phyloP scores from a whole-genome alignment of 2,888 invertebrate genomes.

The Lasioglossum vierecki region DNA sequence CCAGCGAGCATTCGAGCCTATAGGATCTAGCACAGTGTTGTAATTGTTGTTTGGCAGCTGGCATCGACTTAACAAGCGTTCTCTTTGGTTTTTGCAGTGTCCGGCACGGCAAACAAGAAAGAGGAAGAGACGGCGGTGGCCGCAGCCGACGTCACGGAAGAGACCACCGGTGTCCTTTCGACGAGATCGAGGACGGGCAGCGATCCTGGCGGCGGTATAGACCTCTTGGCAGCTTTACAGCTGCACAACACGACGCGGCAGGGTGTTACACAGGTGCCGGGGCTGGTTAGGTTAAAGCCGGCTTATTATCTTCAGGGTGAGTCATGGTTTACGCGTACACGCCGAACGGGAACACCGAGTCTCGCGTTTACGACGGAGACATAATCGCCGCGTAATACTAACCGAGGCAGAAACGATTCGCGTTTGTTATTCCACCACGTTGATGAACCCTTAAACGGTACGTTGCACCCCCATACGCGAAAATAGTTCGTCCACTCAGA shows the following conservation, averaged over 20 bases:
- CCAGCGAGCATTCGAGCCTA: neutral
- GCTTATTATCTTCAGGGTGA: slow-evolving; percentile 91
- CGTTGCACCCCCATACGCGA: neutral
- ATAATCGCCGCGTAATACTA: neutral
- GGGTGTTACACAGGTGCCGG: slow-evolving; percentile 88
- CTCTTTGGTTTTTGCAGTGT: slow-evolving; percentile 73
- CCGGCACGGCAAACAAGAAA: slow-evolving; percentile 79
- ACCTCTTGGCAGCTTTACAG: slow-evolving; percentile 92
- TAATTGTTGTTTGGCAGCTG: slow-evolving; percentile 18
- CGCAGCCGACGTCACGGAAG: slow-evolving; percentile 62
- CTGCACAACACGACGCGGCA: slow-evolving; percentile 90
- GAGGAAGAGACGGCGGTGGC: slow-evolving; percentile 77
- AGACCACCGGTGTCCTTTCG: slow-evolving; percentile 85
- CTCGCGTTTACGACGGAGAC: neutral
- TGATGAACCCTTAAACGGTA: neutral
- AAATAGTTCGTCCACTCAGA: neutral
- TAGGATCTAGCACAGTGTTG: neutral
- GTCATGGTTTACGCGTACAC: slow-evolving; percentile 36
- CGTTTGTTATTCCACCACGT: neutral
- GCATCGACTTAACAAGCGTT: slow-evolving; percentile 34
- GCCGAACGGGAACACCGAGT: neutral
- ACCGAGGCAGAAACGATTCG: neutral
- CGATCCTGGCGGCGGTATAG: slow-evolving; percentile 86
- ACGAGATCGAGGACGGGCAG: slow-evolving; percentile 77
- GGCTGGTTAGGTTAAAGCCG: slow-evolving; percentile 89